phyloP scores from a whole-genome alignment of 2,113 vertebrate genomes.

The Alligator sinensis region DNA sequence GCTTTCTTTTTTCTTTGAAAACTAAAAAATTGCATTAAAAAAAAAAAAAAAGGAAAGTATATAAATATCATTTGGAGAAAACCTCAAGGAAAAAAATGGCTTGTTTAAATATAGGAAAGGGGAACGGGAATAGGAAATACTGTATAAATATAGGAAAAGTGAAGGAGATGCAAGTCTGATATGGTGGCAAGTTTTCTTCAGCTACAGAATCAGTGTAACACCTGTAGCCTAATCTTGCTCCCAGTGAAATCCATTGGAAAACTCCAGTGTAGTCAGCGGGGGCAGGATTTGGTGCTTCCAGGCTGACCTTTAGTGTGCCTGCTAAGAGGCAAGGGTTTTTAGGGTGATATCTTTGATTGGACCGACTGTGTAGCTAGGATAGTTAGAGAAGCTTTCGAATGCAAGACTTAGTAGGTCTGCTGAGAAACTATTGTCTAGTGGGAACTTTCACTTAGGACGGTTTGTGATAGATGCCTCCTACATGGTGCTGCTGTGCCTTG shows the following conservation, averaged over 20 bases:
- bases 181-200: not conserved
- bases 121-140: not conserved
- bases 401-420: too few relatives aligned
- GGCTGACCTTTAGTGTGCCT: too few relatives aligned
- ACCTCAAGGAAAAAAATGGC: not conserved
- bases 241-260: not conserved
- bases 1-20: not conserved
- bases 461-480: not conserved
- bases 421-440: too few relatives aligned
- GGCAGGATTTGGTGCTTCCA: too few relatives aligned
- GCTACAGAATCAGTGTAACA: not conserved
- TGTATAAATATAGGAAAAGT: not conserved
- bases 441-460: not conserved
- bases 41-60: not conserved
- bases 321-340: too few relatives aligned
- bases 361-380: too few relatives aligned
- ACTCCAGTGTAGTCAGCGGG: not conserved
- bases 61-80: not conserved
- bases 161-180: not conserved
- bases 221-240: not conserved
- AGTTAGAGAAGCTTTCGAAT: too few relatives aligned
- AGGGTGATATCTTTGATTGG: too few relatives aligned
- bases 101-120: not conserved
- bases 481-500: conserved; percentile 13
- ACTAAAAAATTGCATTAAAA: not conserved